These are phyloP conservation scores for Drosophila stalkeri DNA, from an alignment of 2,888 invertebrate genomes.

Conservation along the genomic window DNA sequence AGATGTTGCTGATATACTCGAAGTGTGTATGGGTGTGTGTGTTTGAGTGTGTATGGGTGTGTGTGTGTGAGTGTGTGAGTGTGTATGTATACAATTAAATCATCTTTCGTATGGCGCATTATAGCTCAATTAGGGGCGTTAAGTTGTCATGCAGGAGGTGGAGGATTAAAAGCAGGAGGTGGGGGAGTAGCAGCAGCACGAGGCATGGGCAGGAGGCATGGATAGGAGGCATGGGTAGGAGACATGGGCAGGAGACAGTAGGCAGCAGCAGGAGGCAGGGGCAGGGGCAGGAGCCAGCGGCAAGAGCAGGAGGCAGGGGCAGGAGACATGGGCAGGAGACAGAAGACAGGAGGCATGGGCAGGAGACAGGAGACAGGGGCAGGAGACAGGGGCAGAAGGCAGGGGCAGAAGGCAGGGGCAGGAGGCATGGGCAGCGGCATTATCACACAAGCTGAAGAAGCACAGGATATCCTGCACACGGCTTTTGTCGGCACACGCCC, in stretches of 20 bases:
- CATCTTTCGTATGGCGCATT: conserved; percentile 28
- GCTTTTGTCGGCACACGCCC: conserved; percentile 48
- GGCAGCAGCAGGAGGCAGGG: too few species aligned
- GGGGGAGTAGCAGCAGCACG: too few species aligned
- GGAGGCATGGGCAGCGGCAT: background rate
- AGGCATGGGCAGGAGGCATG: too few species aligned
- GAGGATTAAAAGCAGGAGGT: background rate
- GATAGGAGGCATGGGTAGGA: background rate
- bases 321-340: background rate
- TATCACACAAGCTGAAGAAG: conserved; percentile 9
- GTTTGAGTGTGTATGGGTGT: background rate
- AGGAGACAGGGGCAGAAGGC: background rate
- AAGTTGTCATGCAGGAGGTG: conserved; percentile 14
- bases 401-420: background rate
- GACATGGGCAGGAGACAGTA: too few species aligned
- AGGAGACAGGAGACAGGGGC: too few species aligned
- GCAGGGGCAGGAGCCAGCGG: too few species aligned
- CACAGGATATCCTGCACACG: conserved; percentile 48
- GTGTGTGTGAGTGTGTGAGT: background rate
- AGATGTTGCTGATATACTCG: conserved; percentile 32
- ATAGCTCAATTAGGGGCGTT: conserved; percentile 69
- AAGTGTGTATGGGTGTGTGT: background rate
- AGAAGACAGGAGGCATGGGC: background rate
- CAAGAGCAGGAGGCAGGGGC: too few species aligned
- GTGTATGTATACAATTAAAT: conserved; percentile 6